These are phyloP conservation scores for Spicauda simplicius DNA, from an alignment of 2,888 invertebrate genomes.

Conservation along the genomic window DNA sequence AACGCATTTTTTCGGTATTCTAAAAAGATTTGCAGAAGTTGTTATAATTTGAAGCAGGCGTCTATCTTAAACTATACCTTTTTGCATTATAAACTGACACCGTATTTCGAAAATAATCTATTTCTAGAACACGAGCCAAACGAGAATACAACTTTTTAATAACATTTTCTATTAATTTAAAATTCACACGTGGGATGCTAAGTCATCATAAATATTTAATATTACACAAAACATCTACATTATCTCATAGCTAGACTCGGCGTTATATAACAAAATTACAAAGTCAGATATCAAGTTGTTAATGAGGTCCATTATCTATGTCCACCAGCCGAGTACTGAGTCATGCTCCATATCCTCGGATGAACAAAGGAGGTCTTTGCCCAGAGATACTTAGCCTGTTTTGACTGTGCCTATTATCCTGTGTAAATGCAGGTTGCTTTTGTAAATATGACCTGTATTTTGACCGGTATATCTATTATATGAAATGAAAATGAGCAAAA, in stretches of 20 bases:
- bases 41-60: too few species aligned
- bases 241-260: conserved; percentile 14
- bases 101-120: too few species aligned
- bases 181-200: too few species aligned
- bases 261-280: conserved; percentile 35
- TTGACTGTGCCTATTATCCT: conserved; percentile 25
- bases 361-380: conserved; percentile 32
- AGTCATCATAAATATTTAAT: not conserved
- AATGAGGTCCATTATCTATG: conserved; percentile 36
- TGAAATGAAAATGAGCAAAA: too few species aligned
- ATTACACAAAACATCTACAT: not conserved
- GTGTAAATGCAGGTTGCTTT: conserved; percentile 7
- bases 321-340: conserved; percentile 35
- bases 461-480: too few species aligned
- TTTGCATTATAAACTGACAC: too few species aligned
- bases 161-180: too few species aligned
- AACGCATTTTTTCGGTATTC: too few species aligned
- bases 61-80: too few species aligned
- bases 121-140: too few species aligned
- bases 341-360: conserved; percentile 35
- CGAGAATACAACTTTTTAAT: too few species aligned
- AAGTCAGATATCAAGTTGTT: conserved; percentile 34
- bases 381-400: conserved; percentile 29
- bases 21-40: too few species aligned
- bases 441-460: not conserved